Evolutionary conservation across 2,888 invertebrate genomes (phyloP).

Genomic region (Hirudinaria manillensis): DNA sequence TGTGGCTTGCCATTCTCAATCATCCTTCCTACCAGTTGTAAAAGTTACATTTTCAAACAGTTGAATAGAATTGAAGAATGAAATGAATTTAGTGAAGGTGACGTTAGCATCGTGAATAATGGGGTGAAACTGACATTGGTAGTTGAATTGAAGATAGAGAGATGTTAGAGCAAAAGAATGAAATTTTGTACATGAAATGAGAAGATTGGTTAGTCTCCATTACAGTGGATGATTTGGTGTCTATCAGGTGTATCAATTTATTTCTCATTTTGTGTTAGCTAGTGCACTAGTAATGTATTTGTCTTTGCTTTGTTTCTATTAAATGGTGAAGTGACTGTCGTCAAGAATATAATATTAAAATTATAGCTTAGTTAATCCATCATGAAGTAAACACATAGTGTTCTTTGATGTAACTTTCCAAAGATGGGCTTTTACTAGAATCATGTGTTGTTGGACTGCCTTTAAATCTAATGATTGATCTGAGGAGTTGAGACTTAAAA

Average conservation of each 20-base stretch:
- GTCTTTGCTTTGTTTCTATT: not conserved
- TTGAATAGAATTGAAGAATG: conserved; percentile 24
- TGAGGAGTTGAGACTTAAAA: too few species aligned
- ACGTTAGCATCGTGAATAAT: conserved; percentile 1
- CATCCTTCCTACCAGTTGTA: not conserved
- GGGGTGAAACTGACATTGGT: not conserved
- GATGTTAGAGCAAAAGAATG: conserved; percentile 2
- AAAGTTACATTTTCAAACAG: conserved; percentile 15
- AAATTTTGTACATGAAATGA: conserved; percentile 14
- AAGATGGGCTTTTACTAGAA: too few species aligned
- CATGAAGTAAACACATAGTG: too few species aligned
- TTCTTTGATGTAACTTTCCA: too few species aligned
- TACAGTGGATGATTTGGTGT: conserved; percentile 10
- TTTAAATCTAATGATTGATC: too few species aligned
- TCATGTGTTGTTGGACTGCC: too few species aligned
- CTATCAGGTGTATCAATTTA: not conserved
- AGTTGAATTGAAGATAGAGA: conserved; percentile 24
- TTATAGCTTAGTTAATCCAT: too few species aligned
- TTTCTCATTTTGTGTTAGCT: not conserved
- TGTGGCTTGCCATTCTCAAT: not conserved
- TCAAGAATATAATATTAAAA: too few species aligned
- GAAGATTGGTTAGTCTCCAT: conserved; percentile 21
- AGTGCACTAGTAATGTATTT: not conserved
- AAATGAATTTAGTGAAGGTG: conserved; percentile 21
- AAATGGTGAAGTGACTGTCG: too few species aligned